Percentiles rank a stretch among this genome's conserved stretches.
Conservation (phyloP, 2,888 invertebrate species). For the Ecdyonurus torrentis region DNA sequence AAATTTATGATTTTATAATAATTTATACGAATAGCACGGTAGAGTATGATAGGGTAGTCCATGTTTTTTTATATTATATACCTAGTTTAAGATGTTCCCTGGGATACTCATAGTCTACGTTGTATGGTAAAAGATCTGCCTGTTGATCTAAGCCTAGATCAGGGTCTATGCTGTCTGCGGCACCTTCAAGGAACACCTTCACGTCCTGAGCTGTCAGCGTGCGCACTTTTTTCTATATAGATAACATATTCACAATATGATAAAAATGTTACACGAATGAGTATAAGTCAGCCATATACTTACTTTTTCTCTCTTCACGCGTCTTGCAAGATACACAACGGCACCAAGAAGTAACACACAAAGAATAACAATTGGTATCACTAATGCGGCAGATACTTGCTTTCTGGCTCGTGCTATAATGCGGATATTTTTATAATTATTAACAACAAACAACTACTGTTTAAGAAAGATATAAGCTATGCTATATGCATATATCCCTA, state of each 20-base stretch:
- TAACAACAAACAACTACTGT: too few relatives aligned
- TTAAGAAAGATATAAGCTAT: too few relatives aligned
- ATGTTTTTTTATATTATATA: background rate
- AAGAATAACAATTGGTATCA: background rate
- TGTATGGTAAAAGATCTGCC: slow-evolving; percentile 9
- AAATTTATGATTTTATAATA: background rate
- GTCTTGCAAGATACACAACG: background rate
- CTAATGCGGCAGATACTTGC: background rate
- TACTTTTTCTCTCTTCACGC: slow-evolving; percentile 3
- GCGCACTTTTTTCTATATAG: background rate
- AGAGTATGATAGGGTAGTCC: background rate
- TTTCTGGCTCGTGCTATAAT: too few relatives aligned
- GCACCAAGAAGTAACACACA: background rate
- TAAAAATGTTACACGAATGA: background rate
- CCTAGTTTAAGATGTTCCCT: slow-evolving; percentile 8
- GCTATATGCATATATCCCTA: too few relatives aligned
- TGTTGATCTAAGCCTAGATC: slow-evolving; percentile 7
- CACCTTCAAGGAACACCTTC: slow-evolving; percentile 6
- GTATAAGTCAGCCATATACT: background rate
- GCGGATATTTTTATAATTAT: too few relatives aligned
- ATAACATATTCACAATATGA: background rate
- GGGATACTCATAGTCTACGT: slow-evolving; percentile 8
- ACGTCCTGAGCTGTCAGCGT: slow-evolving; percentile 7
- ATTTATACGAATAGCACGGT: background rate
- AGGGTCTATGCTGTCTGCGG: slow-evolving; percentile 5